Percentiles rank a stretch among this genome's conserved stretches.
These are phyloP conservation scores for Podarcis cretensis DNA, from an alignment of 2,113 vertebrate genomes.

Conservation along the genomic window DNA sequence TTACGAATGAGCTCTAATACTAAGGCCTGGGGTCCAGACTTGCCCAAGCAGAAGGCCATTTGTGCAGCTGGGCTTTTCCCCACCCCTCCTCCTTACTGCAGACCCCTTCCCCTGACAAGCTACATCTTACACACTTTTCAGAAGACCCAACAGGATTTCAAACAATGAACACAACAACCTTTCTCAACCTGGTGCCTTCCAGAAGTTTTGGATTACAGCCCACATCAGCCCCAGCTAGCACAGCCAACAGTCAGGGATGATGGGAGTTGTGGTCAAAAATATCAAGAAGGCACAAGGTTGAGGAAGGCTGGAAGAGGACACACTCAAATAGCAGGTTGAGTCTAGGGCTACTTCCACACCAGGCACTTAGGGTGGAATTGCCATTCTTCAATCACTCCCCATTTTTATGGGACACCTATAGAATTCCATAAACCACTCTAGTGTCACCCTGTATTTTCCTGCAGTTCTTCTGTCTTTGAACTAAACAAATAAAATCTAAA, in stretches of 20 bases:
- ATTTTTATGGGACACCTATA: neutral
- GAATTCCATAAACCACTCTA: neutral
- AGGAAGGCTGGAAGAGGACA: neutral
- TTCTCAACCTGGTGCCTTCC: no score
- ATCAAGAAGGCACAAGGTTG: no score
- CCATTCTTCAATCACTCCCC: neutral
- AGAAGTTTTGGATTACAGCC: neutral
- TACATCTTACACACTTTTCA: neutral
- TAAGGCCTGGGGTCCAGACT: neutral
- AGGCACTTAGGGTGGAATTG: neutral
- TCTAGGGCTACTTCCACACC: neutral
- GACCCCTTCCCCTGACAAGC: neutral
- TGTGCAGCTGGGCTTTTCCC: no score
- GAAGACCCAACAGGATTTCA: neutral
- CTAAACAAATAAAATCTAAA: no score
- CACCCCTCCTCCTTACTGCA: neutral
- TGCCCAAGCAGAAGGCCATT: neutral
- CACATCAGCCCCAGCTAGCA: neutral
- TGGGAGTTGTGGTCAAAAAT: no score
- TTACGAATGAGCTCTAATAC: neutral
- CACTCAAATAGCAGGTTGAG: neutral
- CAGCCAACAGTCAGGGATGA: no score
- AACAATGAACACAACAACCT: no score
- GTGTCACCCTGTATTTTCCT: neutral
- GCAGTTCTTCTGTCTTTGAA: neutral